Conservation (phyloP, 2,888 invertebrate genomes). For the Cephonodes hylas region DNA sequence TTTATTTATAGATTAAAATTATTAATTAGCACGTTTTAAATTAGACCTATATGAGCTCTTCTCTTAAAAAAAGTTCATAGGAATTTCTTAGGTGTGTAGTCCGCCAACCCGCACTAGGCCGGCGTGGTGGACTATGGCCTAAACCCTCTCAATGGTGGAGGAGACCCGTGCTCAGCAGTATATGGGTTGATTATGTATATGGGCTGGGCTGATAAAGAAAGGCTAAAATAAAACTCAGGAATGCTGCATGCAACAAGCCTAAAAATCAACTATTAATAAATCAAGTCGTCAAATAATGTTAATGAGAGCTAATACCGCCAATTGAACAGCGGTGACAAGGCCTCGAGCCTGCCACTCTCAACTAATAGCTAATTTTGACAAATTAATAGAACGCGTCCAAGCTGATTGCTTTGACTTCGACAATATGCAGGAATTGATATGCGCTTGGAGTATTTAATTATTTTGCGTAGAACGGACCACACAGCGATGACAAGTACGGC, state of each 20-base stretch:
- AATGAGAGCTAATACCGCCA: neutral
- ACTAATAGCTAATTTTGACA: constrained; percentile 9
- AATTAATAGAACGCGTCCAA: neutral
- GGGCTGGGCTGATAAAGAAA: too few species aligned
- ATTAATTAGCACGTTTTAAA: too few species aligned
- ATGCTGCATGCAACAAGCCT: neutral
- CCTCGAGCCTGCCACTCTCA: neutral
- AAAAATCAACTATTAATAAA: neutral
- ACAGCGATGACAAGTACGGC: neutral
- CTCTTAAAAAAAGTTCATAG: too few species aligned
- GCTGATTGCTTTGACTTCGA: neutral
- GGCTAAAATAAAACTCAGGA: too few species aligned
- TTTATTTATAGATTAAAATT: too few species aligned
- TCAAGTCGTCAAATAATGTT: neutral
- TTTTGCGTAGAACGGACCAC: neutral
- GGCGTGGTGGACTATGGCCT: too few species aligned
- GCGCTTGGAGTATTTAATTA: neutral
- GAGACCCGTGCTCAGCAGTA: too few species aligned
- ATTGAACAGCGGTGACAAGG: neutral
- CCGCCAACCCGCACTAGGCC: too few species aligned
- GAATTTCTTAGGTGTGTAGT: too few species aligned
- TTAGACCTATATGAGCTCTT: too few species aligned
- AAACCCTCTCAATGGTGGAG: too few species aligned
- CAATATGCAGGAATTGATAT: constrained; percentile 10
- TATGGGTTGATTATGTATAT: too few species aligned